These are phyloP conservation scores for Oryzaephilus surinamensis DNA, from an alignment of 1,140 invertebrate genomes.

Conservation along the genomic window DNA sequence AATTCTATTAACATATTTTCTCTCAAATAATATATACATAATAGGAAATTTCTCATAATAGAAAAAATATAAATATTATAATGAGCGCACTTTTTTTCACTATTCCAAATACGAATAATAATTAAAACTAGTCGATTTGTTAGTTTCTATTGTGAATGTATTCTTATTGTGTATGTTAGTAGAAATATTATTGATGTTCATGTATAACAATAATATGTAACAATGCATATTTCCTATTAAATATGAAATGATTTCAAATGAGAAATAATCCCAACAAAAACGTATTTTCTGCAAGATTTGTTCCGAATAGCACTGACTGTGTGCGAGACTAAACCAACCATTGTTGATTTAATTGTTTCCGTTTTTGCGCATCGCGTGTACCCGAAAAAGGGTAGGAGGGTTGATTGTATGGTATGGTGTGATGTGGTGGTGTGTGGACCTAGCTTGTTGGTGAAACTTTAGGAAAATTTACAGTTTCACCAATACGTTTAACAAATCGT, in stretches of 20 bases:
- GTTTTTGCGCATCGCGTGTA: conserved; percentile 32
- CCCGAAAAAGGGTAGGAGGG: conserved; percentile 21
- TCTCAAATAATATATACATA: too few relatives aligned
- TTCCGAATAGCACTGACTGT: conserved; percentile 26
- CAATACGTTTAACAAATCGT: too few relatives aligned
- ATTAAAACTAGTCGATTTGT: conserved; percentile 4
- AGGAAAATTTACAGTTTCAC: too few relatives aligned
- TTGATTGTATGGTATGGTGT: conserved; percentile 7
- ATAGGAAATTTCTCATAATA: too few relatives aligned
- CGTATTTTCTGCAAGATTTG: conserved; percentile 37
- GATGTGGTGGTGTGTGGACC: too few relatives aligned
- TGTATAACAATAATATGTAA: conserved; percentile 18
- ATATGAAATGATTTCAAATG: conserved; percentile 29
- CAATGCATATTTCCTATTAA: conserved; percentile 28
- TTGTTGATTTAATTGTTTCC: conserved; percentile 39
- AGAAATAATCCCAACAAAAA: conserved; percentile 33
- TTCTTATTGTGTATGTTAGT: background rate
- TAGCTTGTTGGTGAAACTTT: too few relatives aligned
- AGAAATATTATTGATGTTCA: too few relatives aligned
- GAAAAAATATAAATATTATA: conserved; percentile 3
- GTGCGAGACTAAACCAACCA: conserved; percentile 33
- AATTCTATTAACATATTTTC: too few relatives aligned
- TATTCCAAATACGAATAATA: background rate
- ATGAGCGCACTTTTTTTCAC: conserved; percentile 6
- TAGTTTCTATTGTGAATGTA: background rate